Evolutionary conservation across 2,888 invertebrate species (phyloP).

Genomic region (Drosophila putrida): DNA sequence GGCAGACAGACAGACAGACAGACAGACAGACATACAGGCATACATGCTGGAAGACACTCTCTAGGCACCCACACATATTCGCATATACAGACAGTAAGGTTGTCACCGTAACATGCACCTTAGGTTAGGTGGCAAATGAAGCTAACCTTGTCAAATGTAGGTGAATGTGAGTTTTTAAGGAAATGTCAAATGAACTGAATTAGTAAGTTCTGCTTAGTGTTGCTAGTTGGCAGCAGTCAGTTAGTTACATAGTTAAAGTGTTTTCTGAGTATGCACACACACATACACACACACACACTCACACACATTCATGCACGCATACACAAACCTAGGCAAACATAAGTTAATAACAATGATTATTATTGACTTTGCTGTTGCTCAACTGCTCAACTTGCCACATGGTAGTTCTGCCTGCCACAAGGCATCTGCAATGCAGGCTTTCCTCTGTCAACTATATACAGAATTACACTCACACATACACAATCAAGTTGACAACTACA

Average conservation of each 20-base stretch:
- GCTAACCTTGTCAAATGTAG: constrained; percentile 48
- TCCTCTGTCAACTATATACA: constrained; percentile 30
- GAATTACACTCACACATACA: constrained; percentile 16
- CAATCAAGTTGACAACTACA: constrained; percentile 63
- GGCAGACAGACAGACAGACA: constrained; percentile 30
- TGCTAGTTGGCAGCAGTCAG: constrained; percentile 36
- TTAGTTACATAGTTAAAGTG: constrained; percentile 49
- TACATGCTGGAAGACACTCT: constrained; percentile 35
- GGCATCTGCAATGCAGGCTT: constrained; percentile 56
- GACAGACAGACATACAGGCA: not conserved
- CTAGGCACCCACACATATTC: constrained; percentile 7
- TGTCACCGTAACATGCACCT: constrained; percentile 27
- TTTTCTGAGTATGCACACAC: constrained; percentile 19
- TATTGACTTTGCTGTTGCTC: constrained; percentile 64
- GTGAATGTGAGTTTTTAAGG: constrained; percentile 36
- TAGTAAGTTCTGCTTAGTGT: constrained; percentile 15
- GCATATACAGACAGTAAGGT: not conserved
- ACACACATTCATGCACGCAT: constrained; percentile 1
- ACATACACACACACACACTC: constrained; percentile 6
- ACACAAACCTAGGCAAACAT: constrained; percentile 21
- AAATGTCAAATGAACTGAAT: constrained; percentile 37
- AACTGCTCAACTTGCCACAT: constrained; percentile 28
- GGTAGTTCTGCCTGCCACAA: constrained; percentile 32
- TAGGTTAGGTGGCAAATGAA: constrained; percentile 25
- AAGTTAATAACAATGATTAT: constrained; percentile 76